Evolutionary conservation across 2,888 invertebrate species (phyloP).

Genomic region (Acholoe squamosa): DNA sequence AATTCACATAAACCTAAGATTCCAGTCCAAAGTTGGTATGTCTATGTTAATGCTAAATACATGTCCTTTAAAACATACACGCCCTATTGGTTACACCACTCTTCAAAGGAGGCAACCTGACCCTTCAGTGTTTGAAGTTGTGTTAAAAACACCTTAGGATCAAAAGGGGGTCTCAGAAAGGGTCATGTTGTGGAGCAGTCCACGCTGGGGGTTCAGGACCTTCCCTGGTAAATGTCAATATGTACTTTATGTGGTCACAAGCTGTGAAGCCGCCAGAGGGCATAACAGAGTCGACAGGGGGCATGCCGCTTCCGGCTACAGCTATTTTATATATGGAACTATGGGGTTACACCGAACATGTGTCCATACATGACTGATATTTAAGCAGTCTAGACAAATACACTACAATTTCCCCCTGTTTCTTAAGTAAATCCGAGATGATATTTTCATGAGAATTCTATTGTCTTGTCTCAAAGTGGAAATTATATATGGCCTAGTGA

Average conservation of each 20-base stretch:
- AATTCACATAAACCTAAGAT: background rate
- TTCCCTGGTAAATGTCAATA: background rate
- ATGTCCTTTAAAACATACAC: background rate
- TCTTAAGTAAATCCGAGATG: too few relatives aligned
- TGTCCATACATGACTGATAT: too few relatives aligned
- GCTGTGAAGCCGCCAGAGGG: slow-evolving; percentile 1
- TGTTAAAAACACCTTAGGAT: background rate
- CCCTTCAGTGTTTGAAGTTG: background rate
- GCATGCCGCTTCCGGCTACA: too few relatives aligned
- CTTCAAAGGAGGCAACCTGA: background rate
- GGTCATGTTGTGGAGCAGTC: background rate
- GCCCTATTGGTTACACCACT: background rate
- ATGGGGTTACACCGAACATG: too few relatives aligned
- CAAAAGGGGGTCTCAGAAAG: background rate
- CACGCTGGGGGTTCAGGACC: background rate
- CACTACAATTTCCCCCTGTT: too few relatives aligned
- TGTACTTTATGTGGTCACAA: slow-evolving; percentile 5
- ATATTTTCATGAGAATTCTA: too few relatives aligned
- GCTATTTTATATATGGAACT: too few relatives aligned
- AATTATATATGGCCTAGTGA: too few relatives aligned
- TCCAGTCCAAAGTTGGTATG: background rate
- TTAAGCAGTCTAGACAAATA: too few relatives aligned
- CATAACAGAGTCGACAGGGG: too few relatives aligned
- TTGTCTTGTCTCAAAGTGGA: too few relatives aligned
- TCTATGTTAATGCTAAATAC: background rate